phyloP scores from a whole-genome alignment of 2,113 vertebrate genomes.

The Muntiacus reevesi region DNA sequence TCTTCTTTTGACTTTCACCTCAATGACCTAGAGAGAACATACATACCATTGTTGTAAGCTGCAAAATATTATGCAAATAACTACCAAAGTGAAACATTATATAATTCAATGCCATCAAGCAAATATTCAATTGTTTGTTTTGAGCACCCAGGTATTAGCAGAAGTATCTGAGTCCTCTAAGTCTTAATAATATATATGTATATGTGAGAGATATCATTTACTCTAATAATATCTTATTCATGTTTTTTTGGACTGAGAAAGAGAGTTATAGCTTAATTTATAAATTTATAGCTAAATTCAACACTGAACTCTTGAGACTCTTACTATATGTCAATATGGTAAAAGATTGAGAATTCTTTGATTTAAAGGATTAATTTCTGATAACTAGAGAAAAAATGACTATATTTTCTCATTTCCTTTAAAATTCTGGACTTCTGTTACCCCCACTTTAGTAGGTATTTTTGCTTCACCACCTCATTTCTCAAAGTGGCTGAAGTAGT shows the following conservation, averaged over 20 bases:
- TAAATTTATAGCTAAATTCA: background rate
- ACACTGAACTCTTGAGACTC: background rate
- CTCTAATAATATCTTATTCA: background rate
- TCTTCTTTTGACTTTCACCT: slow-evolving; percentile 90
- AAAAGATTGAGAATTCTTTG: background rate
- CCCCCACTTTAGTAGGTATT: background rate
- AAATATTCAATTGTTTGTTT: background rate
- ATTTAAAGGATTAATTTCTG: background rate
- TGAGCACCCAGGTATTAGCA: background rate
- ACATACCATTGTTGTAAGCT: background rate
- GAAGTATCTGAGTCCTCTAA: background rate
- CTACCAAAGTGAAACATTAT: slow-evolving; percentile 20
- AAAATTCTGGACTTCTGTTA: background rate
- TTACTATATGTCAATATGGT: background rate
- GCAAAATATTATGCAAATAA: background rate
- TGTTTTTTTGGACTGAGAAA: background rate
- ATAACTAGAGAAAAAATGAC: background rate
- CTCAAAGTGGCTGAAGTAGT: background rate
- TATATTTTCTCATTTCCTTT: background rate
- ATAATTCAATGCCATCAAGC: background rate
- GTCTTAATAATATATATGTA: background rate
- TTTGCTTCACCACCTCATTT: background rate
- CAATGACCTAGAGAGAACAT: slow-evolving; percentile 87
- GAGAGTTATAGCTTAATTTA: background rate
- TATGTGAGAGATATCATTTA: background rate